Conservation (phyloP, 1,140 invertebrate genomes). For the Halictus rubicundus region DNA sequence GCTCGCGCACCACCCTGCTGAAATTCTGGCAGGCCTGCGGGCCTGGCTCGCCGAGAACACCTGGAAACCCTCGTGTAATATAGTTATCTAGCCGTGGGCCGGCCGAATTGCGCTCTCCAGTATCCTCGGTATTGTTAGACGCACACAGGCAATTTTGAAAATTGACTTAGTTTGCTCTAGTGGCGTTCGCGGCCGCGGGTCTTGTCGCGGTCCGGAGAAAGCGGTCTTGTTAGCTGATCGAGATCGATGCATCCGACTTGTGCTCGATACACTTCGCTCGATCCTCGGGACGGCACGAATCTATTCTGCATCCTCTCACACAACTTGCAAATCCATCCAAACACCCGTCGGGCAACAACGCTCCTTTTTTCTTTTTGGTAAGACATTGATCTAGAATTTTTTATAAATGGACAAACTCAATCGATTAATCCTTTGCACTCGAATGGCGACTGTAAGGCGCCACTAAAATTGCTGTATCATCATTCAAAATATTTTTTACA, state of each 20-base stretch:
- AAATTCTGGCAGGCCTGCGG: constrained; percentile 37
- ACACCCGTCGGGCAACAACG: no score
- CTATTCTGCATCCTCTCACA: no score
- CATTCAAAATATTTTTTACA: no score
- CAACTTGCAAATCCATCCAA: no score
- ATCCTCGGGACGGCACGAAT: no score
- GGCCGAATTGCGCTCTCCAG: constrained; percentile 36
- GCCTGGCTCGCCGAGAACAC: background rate
- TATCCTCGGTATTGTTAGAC: constrained; percentile 38
- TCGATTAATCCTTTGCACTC: no score
- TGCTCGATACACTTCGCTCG: background rate
- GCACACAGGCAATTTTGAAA: constrained; percentile 27
- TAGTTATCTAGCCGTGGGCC: constrained; percentile 48
- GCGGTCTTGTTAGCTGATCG: constrained; percentile 5
- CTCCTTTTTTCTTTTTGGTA: no score
- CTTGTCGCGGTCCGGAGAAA: background rate
- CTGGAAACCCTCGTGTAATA: constrained; percentile 47
- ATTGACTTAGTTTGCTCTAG: constrained; percentile 20
- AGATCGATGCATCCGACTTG: background rate
- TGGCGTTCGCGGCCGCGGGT: background rate
- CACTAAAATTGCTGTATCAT: no score
- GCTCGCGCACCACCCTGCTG: constrained; percentile 27
- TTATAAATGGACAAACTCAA: no score
- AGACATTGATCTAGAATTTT: no score
- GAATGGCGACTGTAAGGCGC: no score